Base-by-base conservation (phyloP, 2,113 vertebrate genomes). In the Cettia cetti region DNA sequence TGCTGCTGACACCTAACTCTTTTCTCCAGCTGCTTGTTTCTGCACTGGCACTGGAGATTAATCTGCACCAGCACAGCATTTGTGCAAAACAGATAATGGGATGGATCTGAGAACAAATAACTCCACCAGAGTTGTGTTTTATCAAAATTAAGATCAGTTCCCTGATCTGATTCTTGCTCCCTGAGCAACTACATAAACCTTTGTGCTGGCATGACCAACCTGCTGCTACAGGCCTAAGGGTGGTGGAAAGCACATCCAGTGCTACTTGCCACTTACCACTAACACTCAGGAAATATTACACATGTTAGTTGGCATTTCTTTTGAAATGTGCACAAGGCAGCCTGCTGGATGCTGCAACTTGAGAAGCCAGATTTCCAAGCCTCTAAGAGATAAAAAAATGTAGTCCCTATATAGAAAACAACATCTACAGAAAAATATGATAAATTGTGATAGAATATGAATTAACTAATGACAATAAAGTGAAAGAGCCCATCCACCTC, bases 401-500 rank as follows among this genome's bases (percentile, higher is more conserved):
- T 19, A 59, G 10, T 22, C 27, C 40, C 31, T 37, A 35, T 3
- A 23, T 3, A 39, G 8, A 40, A 28, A 3, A 20, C 3, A 71
- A 44, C 3, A 8, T 1, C 6, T 23, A 56, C 7, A 18, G 0
- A 7, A 30, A 69, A 76, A 76, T 30, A 37, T 0, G 1, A 47
- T 10, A 28, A 57, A 31, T 2, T 74, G 8, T 0, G 0, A 28
- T 1, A 76, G 31, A 7, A 18, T 5, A 6, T 11, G 8, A 57
- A 64, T 54, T 59, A 39, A 50, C 6, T 45, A 27, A 26, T 3
- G 11, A 23, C 26, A 74, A 49, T 6, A 26, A 90, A 74, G 19
- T 3, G 6, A 80, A 77, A 69, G 16, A 54, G 27, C 13, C 14
- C 4, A 44, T 42, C 22, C 22, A 22, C 5, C 18, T 57, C 39